phyloP scores from a whole-genome alignment of 2,888 invertebrate genomes.

The Andrena bucephala region DNA sequence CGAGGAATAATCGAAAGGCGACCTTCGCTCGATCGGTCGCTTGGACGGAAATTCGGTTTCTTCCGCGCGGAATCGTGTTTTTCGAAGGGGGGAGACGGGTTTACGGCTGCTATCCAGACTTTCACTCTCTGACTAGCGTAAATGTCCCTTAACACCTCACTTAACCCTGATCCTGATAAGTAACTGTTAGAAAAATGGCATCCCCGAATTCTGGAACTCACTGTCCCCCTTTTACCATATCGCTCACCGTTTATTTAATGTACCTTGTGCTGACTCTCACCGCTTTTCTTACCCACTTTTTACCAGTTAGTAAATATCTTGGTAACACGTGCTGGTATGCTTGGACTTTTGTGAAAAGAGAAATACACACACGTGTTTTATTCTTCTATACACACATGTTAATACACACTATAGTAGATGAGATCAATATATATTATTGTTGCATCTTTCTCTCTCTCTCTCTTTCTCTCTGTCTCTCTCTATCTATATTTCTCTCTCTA shows the following conservation, averaged over 20 bases:
- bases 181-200: conserved; percentile 66
- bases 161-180: conserved; percentile 39
- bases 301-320: conserved; percentile 77
- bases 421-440: conserved; percentile 70
- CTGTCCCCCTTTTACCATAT: conserved; percentile 41
- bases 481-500: conserved; percentile 34
- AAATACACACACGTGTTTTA: conserved; percentile 72
- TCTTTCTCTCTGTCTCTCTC: conserved; percentile 37
- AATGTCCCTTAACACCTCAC: conserved; percentile 42
- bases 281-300: conserved; percentile 80
- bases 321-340: conserved; percentile 81
- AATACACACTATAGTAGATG: conserved; percentile 66
- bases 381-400: conserved; percentile 65
- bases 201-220: conserved; percentile 53
- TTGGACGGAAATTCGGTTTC: background rate
- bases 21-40: background rate
- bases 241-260: conserved; percentile 70
- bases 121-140: conserved; percentile 74
- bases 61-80: background rate
- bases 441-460: conserved; percentile 68
- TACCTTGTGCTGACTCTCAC: conserved; percentile 80
- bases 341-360: conserved; percentile 76
- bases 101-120: conserved; percentile 77
- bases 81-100: conserved; percentile 47
- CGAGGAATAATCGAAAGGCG: background rate